Evolutionary conservation across 2,888 invertebrate species (phyloP).

Genomic region (Incurvaria masculella): DNA sequence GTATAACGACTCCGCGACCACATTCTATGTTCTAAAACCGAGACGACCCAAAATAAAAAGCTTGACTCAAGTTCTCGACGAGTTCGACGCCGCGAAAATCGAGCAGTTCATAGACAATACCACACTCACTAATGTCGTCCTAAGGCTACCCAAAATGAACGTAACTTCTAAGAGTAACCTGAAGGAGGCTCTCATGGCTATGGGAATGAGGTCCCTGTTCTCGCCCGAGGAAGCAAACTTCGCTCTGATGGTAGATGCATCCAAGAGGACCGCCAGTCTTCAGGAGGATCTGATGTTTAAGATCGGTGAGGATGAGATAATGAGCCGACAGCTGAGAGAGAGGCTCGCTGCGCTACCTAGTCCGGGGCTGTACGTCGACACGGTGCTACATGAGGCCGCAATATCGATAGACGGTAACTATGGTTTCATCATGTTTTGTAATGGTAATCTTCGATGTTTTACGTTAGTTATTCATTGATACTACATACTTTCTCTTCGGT

Average conservation of each 20-base stretch:
- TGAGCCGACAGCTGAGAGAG: slow-evolving; percentile 21
- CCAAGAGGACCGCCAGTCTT: slow-evolving; percentile 10
- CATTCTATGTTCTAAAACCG: slow-evolving; percentile 67
- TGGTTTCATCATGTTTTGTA: no score
- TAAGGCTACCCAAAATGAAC: slow-evolving; percentile 71
- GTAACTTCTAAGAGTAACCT: slow-evolving; percentile 58
- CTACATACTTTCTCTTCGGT: no score
- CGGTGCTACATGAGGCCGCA: slow-evolving; percentile 64
- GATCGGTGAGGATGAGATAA: slow-evolving; percentile 20
- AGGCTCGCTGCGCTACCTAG: slow-evolving; percentile 38
- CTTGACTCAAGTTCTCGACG: slow-evolving; percentile 44
- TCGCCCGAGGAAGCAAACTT: slow-evolving; percentile 60
- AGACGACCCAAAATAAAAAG: slow-evolving; percentile 34
- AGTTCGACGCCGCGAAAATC: slow-evolving; percentile 45
- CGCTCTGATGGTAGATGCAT: slow-evolving; percentile 53
- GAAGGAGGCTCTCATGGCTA: slow-evolving; percentile 44
- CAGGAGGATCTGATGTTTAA: slow-evolving; percentile 27
- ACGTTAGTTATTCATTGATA: no score
- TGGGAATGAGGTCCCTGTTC: slow-evolving; percentile 66
- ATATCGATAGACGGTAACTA: slow-evolving; percentile 55
- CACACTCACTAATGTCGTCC: slow-evolving; percentile 43
- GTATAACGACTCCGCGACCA: slow-evolving; percentile 63
- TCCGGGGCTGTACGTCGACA: slow-evolving; percentile 61
- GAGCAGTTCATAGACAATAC: slow-evolving; percentile 46
- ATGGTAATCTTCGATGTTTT: no score